A percentile compares a stretch with the other conserved stretches of the same genome.
phyloP scores from a whole-genome alignment of 2,888 invertebrate species.

The Erebia epiphron region DNA sequence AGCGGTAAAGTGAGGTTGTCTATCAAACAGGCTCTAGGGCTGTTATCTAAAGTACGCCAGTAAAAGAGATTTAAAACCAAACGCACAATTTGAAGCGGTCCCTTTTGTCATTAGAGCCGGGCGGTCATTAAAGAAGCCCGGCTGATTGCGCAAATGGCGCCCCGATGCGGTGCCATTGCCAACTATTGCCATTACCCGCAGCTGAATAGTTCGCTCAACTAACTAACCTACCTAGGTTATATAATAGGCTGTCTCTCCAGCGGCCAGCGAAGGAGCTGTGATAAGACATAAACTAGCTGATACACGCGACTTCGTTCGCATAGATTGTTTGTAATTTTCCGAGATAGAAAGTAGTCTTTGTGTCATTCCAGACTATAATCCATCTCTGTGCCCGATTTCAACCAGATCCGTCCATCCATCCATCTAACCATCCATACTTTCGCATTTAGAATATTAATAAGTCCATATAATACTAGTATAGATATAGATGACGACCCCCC shows the following conservation, averaged over 20 bases:
- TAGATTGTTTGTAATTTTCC: too few relatives aligned
- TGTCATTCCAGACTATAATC: too few relatives aligned
- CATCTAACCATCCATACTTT: too few relatives aligned
- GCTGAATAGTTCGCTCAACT: conserved; percentile 6
- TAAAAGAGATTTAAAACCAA: background rate
- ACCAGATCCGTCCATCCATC: too few relatives aligned
- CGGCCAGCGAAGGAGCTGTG: background rate
- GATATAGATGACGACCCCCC: too few relatives aligned
- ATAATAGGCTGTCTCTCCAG: background rate
- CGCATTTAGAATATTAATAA: too few relatives aligned
- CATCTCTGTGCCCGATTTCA: too few relatives aligned
- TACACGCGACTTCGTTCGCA: too few relatives aligned
- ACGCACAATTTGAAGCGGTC: background rate
- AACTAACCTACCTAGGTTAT: background rate
- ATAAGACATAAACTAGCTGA: too few relatives aligned
- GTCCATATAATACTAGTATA: too few relatives aligned
- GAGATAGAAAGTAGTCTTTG: too few relatives aligned
- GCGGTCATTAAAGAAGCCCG: background rate
- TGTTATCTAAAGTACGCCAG: background rate
- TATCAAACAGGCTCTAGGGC: background rate
- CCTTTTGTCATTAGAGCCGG: background rate
- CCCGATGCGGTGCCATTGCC: background rate
- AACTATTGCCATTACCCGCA: conserved; percentile 8
- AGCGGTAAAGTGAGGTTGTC: too few relatives aligned
- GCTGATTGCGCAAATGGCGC: conserved; percentile 1